A percentile compares a stretch with the other conserved stretches of the same genome.
Conservation (phyloP, 2,797 vertebrate genomes). For the Gymnothorax javanicus region DNA sequence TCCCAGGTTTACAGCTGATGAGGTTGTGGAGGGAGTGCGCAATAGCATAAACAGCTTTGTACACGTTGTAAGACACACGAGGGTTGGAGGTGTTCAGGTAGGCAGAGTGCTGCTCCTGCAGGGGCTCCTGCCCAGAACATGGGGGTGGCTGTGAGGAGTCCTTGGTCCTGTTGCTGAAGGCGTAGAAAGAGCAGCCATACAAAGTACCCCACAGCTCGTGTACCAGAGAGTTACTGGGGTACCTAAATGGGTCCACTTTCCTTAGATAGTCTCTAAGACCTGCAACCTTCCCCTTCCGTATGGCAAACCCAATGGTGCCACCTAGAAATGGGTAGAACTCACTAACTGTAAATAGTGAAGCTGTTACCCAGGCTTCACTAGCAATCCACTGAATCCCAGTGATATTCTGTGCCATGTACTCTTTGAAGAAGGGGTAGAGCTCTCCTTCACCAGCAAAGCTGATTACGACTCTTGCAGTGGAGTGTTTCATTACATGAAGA, state of each 20-base stretch:
- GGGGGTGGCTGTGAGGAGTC: constrained; percentile 31
- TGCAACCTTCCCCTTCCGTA: constrained; percentile 50
- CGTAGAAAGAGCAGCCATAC: constrained; percentile 47
- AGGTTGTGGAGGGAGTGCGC: no score
- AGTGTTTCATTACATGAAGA: constrained; percentile 53
- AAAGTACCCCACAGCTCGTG: constrained; percentile 39
- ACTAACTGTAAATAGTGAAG: constrained; percentile 47
- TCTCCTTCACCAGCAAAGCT: constrained; percentile 58
- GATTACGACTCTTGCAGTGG: constrained; percentile 55
- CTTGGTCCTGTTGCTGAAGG: not conserved
- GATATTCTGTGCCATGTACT: constrained; percentile 54
- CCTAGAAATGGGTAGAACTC: constrained; percentile 50
- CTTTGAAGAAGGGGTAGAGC: constrained; percentile 54
- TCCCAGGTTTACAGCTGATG: no score
- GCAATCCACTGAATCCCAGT: constrained; percentile 61
- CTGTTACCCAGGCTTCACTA: constrained; percentile 60
- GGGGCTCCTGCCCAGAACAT: constrained; percentile 51
- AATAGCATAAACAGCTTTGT: no score
- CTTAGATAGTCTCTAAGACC: constrained; percentile 50
- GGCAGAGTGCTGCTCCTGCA: constrained; percentile 44
- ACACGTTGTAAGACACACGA: constrained; percentile 35
- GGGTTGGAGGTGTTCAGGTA: constrained; percentile 54
- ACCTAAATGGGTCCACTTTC: constrained; percentile 47
- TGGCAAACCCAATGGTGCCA: constrained; percentile 58
- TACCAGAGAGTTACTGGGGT: constrained; percentile 48